These are phyloP conservation scores for Formica aserva DNA, from an alignment of 2,888 invertebrate genomes.

Conservation along the genomic window DNA sequence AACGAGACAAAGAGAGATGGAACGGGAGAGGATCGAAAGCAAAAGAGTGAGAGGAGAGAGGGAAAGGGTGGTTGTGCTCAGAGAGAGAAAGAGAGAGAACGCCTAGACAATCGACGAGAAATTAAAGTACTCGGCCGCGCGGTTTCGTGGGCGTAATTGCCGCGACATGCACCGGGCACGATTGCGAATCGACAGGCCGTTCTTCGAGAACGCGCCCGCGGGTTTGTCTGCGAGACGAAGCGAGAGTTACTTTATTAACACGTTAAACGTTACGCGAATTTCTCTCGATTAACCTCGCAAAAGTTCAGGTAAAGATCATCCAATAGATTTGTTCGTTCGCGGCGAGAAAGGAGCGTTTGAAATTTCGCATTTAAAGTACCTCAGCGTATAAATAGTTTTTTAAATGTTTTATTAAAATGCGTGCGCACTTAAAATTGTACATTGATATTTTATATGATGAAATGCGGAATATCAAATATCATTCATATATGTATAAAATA, in stretches of 20 bases:
- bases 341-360: background rate
- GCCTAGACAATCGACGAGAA: conserved; percentile 67
- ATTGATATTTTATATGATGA: background rate
- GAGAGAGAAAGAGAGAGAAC: conserved; percentile 28
- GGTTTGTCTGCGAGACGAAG: conserved; percentile 15
- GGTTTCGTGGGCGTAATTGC: conserved; percentile 73
- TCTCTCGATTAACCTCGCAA: conserved; percentile 12
- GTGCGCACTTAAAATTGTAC: background rate
- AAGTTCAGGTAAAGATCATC: background rate
- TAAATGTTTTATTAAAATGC: background rate
- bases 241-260: conserved; percentile 33
- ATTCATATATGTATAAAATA: background rate
- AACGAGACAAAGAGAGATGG: background rate
- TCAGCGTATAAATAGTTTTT: background rate
- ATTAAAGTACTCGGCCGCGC: conserved; percentile 60
- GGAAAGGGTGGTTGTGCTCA: background rate
- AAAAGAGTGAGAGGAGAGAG: background rate
- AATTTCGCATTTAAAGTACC: no score
- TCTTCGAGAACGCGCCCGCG: conserved; percentile 48
- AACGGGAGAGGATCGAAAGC: background rate
- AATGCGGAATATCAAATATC: background rate
- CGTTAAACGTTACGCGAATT: conserved; percentile 13
- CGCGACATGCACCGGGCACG: conserved; percentile 52
- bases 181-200: conserved; percentile 51
- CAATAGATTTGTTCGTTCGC: background rate